These are phyloP conservation scores for Trididemnum clinides DNA, from an alignment of 23 tunicate species.

Conservation along the genomic window DNA sequence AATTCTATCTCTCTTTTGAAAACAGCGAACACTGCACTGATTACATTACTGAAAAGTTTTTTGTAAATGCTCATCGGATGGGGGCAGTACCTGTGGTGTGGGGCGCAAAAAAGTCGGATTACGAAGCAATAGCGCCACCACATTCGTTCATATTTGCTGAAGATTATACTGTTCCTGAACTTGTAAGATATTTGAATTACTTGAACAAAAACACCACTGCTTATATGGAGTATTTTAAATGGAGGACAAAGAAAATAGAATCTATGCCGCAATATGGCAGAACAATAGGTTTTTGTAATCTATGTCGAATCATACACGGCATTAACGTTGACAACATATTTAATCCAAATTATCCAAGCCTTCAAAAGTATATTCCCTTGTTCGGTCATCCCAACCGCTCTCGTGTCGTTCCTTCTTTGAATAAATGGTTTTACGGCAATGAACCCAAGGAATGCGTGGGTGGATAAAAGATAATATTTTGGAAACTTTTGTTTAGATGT, in stretches of 20 bases:
- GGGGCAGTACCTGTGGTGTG: constrained; percentile 57
- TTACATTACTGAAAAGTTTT: constrained; percentile 51
- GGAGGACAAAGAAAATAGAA: not conserved
- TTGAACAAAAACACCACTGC: constrained; percentile 32
- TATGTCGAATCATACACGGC: constrained; percentile 37
- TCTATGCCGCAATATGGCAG: constrained; percentile 4
- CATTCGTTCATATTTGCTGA: constrained; percentile 50
- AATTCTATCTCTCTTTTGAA: constrained; percentile 75
- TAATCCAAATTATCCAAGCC: not conserved
- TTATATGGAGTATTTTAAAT: constrained; percentile 22
- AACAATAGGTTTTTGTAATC: constrained; percentile 3
- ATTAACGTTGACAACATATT: constrained; percentile 31
- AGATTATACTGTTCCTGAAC: constrained; percentile 31
- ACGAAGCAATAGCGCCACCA: constrained; percentile 46
- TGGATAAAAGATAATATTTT: too few relatives aligned
- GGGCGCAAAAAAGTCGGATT: constrained; percentile 41
- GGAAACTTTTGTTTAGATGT: too few relatives aligned
- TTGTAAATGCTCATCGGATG: constrained; percentile 4
- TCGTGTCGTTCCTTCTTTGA: constrained; percentile 8
- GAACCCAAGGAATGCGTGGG: not conserved
- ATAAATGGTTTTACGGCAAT: constrained; percentile 21
- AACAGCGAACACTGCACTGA: constrained; percentile 2
- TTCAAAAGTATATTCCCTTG: not conserved
- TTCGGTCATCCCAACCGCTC: constrained; percentile 10
- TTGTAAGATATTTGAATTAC: constrained; percentile 53